Conservation (phyloP, 1,140 invertebrate species). For the Aphelinus atriplicis region DNA sequence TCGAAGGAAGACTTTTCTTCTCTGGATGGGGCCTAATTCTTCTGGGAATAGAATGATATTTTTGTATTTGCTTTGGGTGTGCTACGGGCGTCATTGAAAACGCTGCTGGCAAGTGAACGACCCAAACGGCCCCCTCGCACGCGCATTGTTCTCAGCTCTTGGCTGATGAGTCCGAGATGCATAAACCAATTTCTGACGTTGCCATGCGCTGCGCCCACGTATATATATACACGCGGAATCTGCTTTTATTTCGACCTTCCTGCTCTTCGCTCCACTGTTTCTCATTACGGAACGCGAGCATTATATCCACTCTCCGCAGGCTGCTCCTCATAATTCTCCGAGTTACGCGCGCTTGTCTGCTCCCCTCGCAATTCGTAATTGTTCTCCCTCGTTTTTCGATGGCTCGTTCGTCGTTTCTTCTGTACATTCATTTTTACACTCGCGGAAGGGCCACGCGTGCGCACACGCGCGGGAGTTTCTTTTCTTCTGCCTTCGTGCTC, state of each 20-base stretch:
- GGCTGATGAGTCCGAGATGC: slow-evolving; percentile 55
- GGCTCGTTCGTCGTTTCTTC: slow-evolving; percentile 36
- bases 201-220: too few species aligned
- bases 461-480: too few species aligned
- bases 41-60: too few species aligned
- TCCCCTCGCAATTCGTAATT: slow-evolving; percentile 37
- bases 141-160: too few species aligned
- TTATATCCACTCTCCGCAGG: slow-evolving; percentile 30
- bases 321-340: slow-evolving; percentile 30
- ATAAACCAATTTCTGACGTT: slow-evolving; percentile 41
- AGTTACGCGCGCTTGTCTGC: background rate
- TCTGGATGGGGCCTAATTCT: too few species aligned
- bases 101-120: background rate
- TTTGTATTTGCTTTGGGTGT: too few species aligned
- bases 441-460: background rate
- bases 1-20: too few species aligned
- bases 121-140: too few species aligned
- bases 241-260: slow-evolving; percentile 37
- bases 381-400: slow-evolving; percentile 36
- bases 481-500: too few species aligned
- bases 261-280: slow-evolving; percentile 17
- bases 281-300: background rate
- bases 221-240: background rate
- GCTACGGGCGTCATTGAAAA: slow-evolving; percentile 4
- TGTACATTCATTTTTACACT: slow-evolving; percentile 6